Conservation (phyloP, 2,888 invertebrate species). For the Hecatera dysodea region DNA sequence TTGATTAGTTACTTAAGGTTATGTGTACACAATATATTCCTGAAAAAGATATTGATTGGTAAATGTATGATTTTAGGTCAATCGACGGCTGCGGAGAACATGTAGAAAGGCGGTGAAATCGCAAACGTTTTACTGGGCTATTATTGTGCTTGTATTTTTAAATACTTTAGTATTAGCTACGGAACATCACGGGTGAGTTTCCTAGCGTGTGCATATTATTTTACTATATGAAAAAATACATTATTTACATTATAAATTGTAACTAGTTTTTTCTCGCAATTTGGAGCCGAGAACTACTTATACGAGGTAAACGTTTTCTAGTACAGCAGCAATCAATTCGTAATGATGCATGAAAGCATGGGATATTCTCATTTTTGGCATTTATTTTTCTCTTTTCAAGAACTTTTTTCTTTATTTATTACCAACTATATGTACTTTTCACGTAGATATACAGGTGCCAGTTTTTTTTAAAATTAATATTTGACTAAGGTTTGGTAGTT, state of each 20-base stretch:
- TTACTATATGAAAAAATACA: not conserved
- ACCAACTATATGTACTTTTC: not conserved
- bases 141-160: constrained; percentile 98
- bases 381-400: not conserved
- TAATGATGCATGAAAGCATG: constrained; percentile 8
- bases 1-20: no score
- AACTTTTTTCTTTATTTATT: not conserved
- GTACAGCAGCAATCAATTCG: not conserved
- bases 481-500: not conserved
- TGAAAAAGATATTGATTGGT: no score
- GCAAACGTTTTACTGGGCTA: constrained; percentile 99
- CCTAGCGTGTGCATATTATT: not conserved
- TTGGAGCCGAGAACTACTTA: not conserved
- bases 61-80: constrained; percentile 85
- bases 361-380: no score
- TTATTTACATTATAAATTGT: not conserved
- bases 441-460: not conserved
- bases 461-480: not conserved
- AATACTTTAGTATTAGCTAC: constrained; percentile 99
- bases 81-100: constrained; percentile 96
- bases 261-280: not conserved
- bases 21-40: no score
- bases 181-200: constrained; percentile 95
- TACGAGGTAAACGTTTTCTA: constrained; percentile 1
- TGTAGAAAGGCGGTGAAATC: constrained; percentile 99